A percentile compares a stretch with the other conserved stretches of the same genome.
Evolutionary conservation across 1,140 invertebrate species (phyloP).

Genomic region (Drosophila bipectinata): DNA sequence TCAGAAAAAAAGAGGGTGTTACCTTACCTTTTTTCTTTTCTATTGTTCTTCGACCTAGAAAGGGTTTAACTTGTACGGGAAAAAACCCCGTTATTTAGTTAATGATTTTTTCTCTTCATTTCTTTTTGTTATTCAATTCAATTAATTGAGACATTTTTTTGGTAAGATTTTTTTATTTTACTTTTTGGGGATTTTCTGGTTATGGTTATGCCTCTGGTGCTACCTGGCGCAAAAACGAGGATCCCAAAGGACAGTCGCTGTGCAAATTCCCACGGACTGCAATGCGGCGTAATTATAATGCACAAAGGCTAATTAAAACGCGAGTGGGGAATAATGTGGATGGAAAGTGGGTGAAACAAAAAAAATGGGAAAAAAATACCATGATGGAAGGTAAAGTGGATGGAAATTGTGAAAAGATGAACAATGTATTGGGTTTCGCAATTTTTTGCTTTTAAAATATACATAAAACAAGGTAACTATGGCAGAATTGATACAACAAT

Average conservation of each 20-base stretch:
- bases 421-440: constrained; percentile 15
- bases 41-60: constrained; percentile 28
- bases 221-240: not conserved
- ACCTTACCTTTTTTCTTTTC: not conserved
- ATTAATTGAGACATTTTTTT: constrained; percentile 61
- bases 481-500: constrained; percentile 14
- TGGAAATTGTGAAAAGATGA: constrained; percentile 1
- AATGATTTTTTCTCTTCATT: constrained; percentile 3
- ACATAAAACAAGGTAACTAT: constrained; percentile 13
- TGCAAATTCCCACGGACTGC: constrained; percentile 10
- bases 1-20: not conserved
- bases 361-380: not conserved
- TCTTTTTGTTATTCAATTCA: constrained; percentile 46
- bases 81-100: not conserved
- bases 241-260: constrained; percentile 14
- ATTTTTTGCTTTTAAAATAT: constrained; percentile 11
- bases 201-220: not conserved
- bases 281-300: constrained; percentile 43
- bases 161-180: not conserved
- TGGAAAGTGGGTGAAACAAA: not conserved
- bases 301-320: constrained; percentile 44
- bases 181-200: not conserved
- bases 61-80: constrained; percentile 13
- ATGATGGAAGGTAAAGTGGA: not conserved
- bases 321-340: constrained; percentile 4